Evolutionary conservation across 1,140 invertebrate species (phyloP).

Genomic region (Psix sp.): DNA sequence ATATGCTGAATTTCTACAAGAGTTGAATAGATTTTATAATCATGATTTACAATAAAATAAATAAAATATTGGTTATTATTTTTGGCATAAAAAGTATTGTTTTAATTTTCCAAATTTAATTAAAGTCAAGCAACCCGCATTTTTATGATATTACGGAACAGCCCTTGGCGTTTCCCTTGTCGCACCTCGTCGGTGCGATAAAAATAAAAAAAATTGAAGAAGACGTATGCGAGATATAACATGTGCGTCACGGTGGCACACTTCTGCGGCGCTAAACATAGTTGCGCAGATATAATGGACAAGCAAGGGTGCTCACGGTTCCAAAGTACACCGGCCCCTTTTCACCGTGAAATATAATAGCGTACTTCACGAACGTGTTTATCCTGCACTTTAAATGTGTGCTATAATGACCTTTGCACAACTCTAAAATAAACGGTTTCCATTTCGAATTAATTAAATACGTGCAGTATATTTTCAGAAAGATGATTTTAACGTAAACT

Average conservation of each 20-base stretch:
- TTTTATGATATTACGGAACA: too few relatives aligned
- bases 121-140: too few relatives aligned
- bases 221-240: conserved; percentile 11
- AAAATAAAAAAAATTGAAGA: conserved; percentile 35
- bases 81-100: too few relatives aligned
- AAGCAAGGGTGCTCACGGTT: conserved; percentile 16
- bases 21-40: too few relatives aligned
- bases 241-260: conserved; percentile 41
- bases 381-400: conserved; percentile 19
- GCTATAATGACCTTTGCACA: conserved; percentile 9
- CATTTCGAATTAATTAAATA: too few relatives aligned
- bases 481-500: conserved; percentile 1
- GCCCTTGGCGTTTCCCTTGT: too few relatives aligned
- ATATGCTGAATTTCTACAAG: too few relatives aligned
- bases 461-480: neutral
- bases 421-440: too few relatives aligned
- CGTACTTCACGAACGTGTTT: conserved; percentile 24
- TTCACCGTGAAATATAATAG: conserved; percentile 34
- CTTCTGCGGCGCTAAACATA: conserved; percentile 40
- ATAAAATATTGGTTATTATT: too few relatives aligned
- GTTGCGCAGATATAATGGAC: conserved; percentile 30
- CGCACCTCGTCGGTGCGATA: conserved; percentile 1
- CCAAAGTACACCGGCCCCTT: conserved; percentile 16
- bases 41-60: too few relatives aligned
- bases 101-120: too few relatives aligned